Evolutionary conservation across 1,140 invertebrate genomes (phyloP), one percentile per base, ranked within the genome.

Genomic region (Lamellibrachia luymesi): DNA sequence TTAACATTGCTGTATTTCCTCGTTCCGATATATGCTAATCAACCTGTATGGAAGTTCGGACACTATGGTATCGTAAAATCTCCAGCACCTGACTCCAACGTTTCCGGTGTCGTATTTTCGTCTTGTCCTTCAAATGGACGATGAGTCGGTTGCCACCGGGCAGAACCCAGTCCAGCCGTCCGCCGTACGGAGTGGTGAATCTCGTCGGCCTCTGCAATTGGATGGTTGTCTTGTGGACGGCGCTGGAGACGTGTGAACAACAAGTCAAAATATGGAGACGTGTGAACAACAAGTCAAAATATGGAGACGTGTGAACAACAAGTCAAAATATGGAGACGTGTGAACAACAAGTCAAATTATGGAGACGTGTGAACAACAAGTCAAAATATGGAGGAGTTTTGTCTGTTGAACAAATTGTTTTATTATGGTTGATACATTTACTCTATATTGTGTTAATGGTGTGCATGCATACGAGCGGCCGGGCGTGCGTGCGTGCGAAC

Each of bases 61-160:
- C n/a, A 90, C n/a, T 90, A 38, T 38, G 0, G 38, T 38, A 38
- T 38, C 38, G 38, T 38, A 38, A 38, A 38, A 38, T 38, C 38
- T 0, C 38, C 38, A 38, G 64, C 64, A 92, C 92, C 95, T 97
- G 96, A 94, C 96, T 96, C 96, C 96, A 97, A 92, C 97, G 94
- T 94, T 97, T 97, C 95, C 98, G 98, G 97, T 99, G 99, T 95
- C 99, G 97, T 95, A 99, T 99, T 95, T 98, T 99, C 95, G 97
- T 97, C 95, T 99, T 99, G 95, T 99, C 99, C 96, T 99, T 99
- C 93, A 99, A 96, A 96, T 99, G 99, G 52, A 98, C 98, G 94
- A 99, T 98, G 97, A 99, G 98, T 96, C 99, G 99, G 2, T 99
- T 99, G 96, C 99, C 99, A 90, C 99, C 99, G 1, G 99, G 99